Conservation (phyloP, 2,113 vertebrate species). For the Seriola dumerili region DNA sequence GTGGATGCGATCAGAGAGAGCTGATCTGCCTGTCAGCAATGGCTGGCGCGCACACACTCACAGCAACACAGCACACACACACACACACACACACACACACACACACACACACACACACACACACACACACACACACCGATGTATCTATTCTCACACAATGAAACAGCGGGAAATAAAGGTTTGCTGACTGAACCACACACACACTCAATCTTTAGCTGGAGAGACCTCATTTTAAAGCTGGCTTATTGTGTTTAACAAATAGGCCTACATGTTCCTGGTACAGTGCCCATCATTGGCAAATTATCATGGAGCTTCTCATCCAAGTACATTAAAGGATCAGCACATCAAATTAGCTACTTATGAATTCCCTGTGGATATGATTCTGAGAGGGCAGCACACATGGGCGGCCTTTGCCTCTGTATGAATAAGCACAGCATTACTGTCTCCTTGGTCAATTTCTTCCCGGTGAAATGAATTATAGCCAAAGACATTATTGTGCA, state of each 20-base stretch:
- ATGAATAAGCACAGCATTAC: slow-evolving; percentile 53
- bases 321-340: slow-evolving; percentile 57
- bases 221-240: slow-evolving; percentile 39
- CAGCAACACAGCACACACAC: background rate
- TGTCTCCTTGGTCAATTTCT: slow-evolving; percentile 56
- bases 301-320: slow-evolving; percentile 18
- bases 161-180: slow-evolving; percentile 52
- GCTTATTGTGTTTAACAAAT: slow-evolving; percentile 50
- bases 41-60: slow-evolving; percentile 18
- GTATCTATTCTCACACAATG: slow-evolving; percentile 42
- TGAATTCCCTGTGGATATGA: slow-evolving; percentile 49
- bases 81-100: no score
- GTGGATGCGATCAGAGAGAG: slow-evolving; percentile 75
- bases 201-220: slow-evolving; percentile 19
- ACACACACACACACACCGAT: background rate
- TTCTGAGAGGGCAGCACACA: slow-evolving; percentile 42
- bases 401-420: slow-evolving; percentile 40
- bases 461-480: slow-evolving; percentile 28
- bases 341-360: slow-evolving; percentile 57
- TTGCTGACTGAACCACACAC: slow-evolving; percentile 42
- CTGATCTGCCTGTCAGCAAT: slow-evolving; percentile 77
- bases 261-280: slow-evolving; percentile 41
- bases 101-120: background rate
- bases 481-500: slow-evolving; percentile 18
- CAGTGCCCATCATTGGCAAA: slow-evolving; percentile 37